Evolutionary conservation across 2,113 vertebrate genomes (phyloP), one percentile per base, ranked within the genome.

Genomic region (Mesoclemmys tuberculata): DNA sequence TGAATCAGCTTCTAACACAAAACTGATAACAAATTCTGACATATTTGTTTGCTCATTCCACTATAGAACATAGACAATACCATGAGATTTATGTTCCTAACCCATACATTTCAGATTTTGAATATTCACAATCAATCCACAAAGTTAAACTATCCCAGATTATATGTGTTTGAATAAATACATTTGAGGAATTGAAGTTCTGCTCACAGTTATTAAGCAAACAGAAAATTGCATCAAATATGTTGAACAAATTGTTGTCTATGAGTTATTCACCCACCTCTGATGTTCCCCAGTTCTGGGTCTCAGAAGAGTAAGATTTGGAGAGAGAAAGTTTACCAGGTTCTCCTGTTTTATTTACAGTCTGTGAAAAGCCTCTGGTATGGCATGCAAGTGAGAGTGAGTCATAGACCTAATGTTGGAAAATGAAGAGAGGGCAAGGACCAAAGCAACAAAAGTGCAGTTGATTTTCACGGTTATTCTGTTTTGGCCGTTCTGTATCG

Each of bases 191-290:
- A 75, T 89, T 64, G 44, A 87, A 90, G 24, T 80, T 96, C 93
- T 58, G 87, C 89, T 96, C 38, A 85, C 80, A 83, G 89, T 84
- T 90, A 46, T 64, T 92, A 89, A 80, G 89, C 82, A 22, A 92
- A 52, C 64, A 74, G 56, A 88, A 88, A 94, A 96, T 94, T 82
- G 87, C 80, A 89, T 89, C 78, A 78, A 80, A 92, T 95, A 71
- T 89, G 86, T 91, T 87, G 82, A 94, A 94, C 89, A 92, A 95
- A 90, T 96, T 80, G 89, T 19, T 89, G 90, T 85, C 89, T 85
- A 54, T 21, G 94, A 96, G 61, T 90, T 89, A 38, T 61, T 83
- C 2, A 3, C 22, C 68, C 38, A 74, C 2, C 38, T 2, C 1
- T 81, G 61, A 74, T 2, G 35, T 71, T 96, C 51, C 35, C 26